A percentile compares a stretch with the other conserved stretches of the same genome.
These are phyloP conservation scores for Epistrophe grossulariae DNA, from an alignment of 2,888 invertebrate genomes.

Conservation along the genomic window DNA sequence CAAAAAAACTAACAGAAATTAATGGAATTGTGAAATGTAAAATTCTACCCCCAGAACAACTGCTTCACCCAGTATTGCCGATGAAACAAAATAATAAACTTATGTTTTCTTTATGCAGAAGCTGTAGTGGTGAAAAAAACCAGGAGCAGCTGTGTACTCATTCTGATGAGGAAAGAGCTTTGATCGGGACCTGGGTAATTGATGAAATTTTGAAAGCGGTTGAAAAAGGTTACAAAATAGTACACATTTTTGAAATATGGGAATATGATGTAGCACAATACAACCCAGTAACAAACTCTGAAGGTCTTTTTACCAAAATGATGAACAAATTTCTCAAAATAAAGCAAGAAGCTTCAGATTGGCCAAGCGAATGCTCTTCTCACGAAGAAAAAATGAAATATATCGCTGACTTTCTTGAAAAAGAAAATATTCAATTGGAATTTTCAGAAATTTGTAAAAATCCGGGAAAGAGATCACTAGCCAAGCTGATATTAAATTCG, in stretches of 20 bases:
- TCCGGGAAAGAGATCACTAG: constrained; percentile 76
- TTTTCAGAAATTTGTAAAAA: constrained; percentile 69
- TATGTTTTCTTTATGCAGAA: constrained; percentile 68
- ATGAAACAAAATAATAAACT: constrained; percentile 76
- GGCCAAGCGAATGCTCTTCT: constrained; percentile 57
- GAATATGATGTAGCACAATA: constrained; percentile 77
- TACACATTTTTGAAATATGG: constrained; percentile 78
- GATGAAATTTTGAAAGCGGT: not conserved
- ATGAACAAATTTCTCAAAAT: constrained; percentile 78
- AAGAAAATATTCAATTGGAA: constrained; percentile 77
- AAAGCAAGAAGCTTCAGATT: constrained; percentile 77
- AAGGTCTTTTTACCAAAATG: constrained; percentile 77
- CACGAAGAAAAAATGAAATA: constrained; percentile 71
- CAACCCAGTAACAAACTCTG: constrained; percentile 34
- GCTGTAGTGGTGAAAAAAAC: not conserved
- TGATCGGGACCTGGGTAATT: not conserved
- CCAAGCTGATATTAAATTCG: constrained; percentile 78
- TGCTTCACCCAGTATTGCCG: constrained; percentile 79
- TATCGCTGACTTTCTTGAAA: constrained; percentile 73
- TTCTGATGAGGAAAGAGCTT: not conserved
- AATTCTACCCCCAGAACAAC: constrained; percentile 53
- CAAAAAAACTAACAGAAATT: no score
- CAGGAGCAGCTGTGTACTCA: not conserved
- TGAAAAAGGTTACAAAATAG: constrained; percentile 33
- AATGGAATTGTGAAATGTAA: constrained; percentile 33